Conservation (phyloP, 2,888 invertebrate genomes). For the Drosophila helvetica region DNA sequence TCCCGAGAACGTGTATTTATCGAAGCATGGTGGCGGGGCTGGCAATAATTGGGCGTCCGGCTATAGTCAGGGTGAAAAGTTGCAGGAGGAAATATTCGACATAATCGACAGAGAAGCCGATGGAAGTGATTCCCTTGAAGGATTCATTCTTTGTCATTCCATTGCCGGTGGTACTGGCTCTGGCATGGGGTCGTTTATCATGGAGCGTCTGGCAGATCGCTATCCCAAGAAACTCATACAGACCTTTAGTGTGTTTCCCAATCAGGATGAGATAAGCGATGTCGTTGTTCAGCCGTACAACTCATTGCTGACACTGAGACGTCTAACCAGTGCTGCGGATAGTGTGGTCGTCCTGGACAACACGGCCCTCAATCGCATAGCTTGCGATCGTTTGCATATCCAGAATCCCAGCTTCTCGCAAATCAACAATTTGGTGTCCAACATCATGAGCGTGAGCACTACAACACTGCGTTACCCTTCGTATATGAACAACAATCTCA, state of each 20-base stretch:
- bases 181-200: constrained; percentile 98
- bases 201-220: constrained; percentile 95
- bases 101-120: constrained; percentile 99
- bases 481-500: constrained; percentile 99
- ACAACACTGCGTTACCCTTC: constrained; percentile 96
- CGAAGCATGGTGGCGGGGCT: constrained; percentile 99
- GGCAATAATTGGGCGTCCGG: constrained; percentile 99
- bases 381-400: constrained; percentile 96
- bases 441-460: constrained; percentile 99
- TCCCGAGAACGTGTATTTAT: constrained; percentile 98
- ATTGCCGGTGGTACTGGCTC: constrained; percentile 99
- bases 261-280: constrained; percentile 97
- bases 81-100: constrained; percentile 98
- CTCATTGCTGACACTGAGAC: constrained; percentile 95
- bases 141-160: constrained; percentile 99
- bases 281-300: constrained; percentile 99
- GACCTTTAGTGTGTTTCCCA: constrained; percentile 99
- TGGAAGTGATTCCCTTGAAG: constrained; percentile 99
- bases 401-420: constrained; percentile 98
- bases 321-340: constrained; percentile 97
- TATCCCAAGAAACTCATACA: constrained; percentile 99
- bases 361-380: constrained; percentile 97
- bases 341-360: constrained; percentile 99
- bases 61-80: constrained; percentile 95
- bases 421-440: constrained; percentile 98